Evolutionary conservation across 2,113 vertebrate species (phyloP), one percentile per base, ranked within the genome.

Genomic region (Chloropsis hardwickii): DNA sequence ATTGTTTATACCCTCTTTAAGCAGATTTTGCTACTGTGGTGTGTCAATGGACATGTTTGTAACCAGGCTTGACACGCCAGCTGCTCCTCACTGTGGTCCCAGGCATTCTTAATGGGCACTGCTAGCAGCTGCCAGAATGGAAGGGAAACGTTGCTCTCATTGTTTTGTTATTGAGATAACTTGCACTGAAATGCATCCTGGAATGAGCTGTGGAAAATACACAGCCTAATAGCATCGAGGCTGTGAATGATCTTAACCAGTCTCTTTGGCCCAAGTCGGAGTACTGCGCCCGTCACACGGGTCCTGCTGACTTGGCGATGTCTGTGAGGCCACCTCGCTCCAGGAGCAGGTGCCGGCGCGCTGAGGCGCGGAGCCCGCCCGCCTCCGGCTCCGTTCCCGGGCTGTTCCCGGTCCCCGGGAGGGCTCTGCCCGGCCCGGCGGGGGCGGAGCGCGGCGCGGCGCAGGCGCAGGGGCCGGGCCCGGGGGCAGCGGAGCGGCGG

Each of bases 281-380:
- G 50, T 20, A 1, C 18, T 6, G 60, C 4, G 11, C 0, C 2
- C 25, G 1, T 0, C 2, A 24, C 42, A 5, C 4, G 14, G 20
- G 3, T 3, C 9, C 44, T 0, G 61, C 11, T 2, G 61, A 21
- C 45, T 2, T 1, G 5, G 21, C 5, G 5, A 3, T 7, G 12
- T 6, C 17, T 5, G 17, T 35, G 50, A 48, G 85, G 12, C 12
- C 39, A 7, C 10, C 4, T 10, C 5, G 15, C 10, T 19, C 8
- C 31, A 13, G 11, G 17, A 8, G 39, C 35, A 57, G 42, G 25
- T 50, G 17, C 3, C 4, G 61, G n/a, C 3, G 31, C 3, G 33
- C 21, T 19, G 25, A 29, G 45, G 10, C 10, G 4, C 33, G 12
- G 20, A 11, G 17, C 28, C 27, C 40, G 33, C 24, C 48, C 29